Base-by-base conservation (phyloP, 1,140 invertebrate genomes). In the Colletes latitarsis region DNA sequence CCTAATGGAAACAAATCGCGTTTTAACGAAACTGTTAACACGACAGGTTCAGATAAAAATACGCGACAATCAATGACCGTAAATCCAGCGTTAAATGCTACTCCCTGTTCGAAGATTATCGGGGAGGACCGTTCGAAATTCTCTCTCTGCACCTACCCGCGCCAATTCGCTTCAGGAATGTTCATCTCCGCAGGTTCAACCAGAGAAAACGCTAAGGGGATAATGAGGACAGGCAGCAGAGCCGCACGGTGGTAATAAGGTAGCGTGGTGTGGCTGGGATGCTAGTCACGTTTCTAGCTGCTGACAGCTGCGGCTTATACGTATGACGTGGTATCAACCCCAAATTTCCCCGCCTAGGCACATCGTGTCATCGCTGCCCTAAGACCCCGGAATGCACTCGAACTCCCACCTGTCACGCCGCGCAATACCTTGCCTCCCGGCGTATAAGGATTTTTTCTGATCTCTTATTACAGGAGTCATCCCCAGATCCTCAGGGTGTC, bases 281-380 rank as follows among this genome's bases (percentile, higher is more conserved):
- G 91, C 92, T 93, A 93, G 92, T 93, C 93, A 93, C 93, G 93
- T 93, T 92, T 92, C 88, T 83, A 93, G 83, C 83, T 89, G 92
- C 92, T 93, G 92, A 93, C 92, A 93, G 92, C 92, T 93, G 93
- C 82, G 92, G 92, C 92, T 93, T 93, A 93, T 93, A 93, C 91
- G 90, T 93, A 93, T 93, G 91, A 93, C 90, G 91, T 90, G 90
- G 89, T 92, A 93, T 93, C 91, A 93, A 92, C 92, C 91, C 92
- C 90, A 92, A 92, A 93, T 93, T 92, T 93, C 89, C 88, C 88
- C 87, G 82, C 90, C 87, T 89, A 91, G 88, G 89, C 90, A 89
- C 89, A 89, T 88, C 90, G 89, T 93, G 90, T 92, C 92, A 91
- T 88, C 89, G 88, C 89, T 87, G 84, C 82, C 86, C 87, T 90